These are phyloP conservation scores for Dilophus febrilis DNA, from an alignment of 2,888 invertebrate species.

Conservation along the genomic window DNA sequence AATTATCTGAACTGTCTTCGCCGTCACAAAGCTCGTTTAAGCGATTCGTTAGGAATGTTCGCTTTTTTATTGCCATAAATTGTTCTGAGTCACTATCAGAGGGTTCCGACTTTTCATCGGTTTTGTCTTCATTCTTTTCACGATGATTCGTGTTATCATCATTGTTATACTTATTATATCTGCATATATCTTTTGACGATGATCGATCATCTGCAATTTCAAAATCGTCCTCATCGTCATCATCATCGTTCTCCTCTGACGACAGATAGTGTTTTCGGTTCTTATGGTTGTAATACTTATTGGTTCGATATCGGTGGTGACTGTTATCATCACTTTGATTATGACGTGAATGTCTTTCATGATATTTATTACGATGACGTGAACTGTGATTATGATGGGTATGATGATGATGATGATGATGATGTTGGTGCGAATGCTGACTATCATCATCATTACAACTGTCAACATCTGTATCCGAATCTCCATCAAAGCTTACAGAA, in stretches of 20 bases:
- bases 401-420: constrained; percentile 11
- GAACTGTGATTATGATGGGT: constrained; percentile 19
- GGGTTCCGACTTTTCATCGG: no score
- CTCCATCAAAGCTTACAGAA: constrained; percentile 76
- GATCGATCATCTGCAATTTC: constrained; percentile 10
- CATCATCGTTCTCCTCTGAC: constrained; percentile 5
- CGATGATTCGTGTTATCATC: no score
- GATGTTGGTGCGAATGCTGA: constrained; percentile 18
- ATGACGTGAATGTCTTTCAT: constrained; percentile 38
- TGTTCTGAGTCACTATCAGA: constrained; percentile 34
- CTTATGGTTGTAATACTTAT: constrained; percentile 1
- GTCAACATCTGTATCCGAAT: constrained; percentile 51
- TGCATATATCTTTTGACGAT: no score
- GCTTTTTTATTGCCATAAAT: constrained; percentile 9
- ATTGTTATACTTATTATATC: no score
- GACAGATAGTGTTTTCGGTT: constrained; percentile 2
- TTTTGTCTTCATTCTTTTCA: no score
- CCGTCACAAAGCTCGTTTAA: constrained; percentile 33
- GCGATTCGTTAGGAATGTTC: constrained; percentile 30
- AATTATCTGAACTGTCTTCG: constrained; percentile 24
- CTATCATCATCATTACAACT: constrained; percentile 33
- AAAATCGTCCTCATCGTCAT: constrained; percentile 7
- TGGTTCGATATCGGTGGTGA: constrained; percentile 4
- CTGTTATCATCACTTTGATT: constrained; percentile 7
- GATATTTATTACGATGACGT: neutral